Conservation (phyloP, 2,888 invertebrate genomes). For the Dynastes maya region DNA sequence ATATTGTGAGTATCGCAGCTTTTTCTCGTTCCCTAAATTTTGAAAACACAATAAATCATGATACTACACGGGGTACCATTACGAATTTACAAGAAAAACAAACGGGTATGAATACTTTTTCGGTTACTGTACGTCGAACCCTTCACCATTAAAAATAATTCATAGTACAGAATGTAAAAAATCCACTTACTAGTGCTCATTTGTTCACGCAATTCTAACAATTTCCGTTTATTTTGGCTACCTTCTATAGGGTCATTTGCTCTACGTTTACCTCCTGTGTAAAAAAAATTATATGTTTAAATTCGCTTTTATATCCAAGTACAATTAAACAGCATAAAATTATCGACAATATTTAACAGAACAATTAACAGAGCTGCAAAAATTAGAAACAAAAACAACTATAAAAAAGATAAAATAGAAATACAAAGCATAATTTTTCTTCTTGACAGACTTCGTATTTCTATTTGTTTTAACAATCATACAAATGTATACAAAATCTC, state of each 20-base stretch:
- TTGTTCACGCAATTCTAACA: slow-evolving; percentile 71
- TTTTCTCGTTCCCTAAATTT: too few relatives aligned
- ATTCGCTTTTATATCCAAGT: slow-evolving; percentile 50
- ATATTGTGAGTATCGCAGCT: too few relatives aligned
- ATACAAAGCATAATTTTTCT: not conserved
- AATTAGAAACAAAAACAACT: slow-evolving; percentile 50
- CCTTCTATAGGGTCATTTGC: slow-evolving; percentile 72
- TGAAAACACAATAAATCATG: too few relatives aligned
- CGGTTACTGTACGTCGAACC: slow-evolving; percentile 32
- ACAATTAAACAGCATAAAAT: not conserved
- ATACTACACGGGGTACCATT: too few relatives aligned
- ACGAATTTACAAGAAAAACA: too few relatives aligned
- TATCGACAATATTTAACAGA: slow-evolving; percentile 52
- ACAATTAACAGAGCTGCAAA: slow-evolving; percentile 48
- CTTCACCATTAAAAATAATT: slow-evolving; percentile 55
- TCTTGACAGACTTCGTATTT: not conserved
- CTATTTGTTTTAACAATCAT: not conserved
- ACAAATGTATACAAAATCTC: not conserved
- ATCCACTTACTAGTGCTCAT: slow-evolving; percentile 72
- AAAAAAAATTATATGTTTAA: slow-evolving; percentile 55
- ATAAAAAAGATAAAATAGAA: slow-evolving; percentile 24
- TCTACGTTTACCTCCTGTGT: slow-evolving; percentile 75
- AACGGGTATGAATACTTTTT: not conserved
- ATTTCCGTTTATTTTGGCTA: slow-evolving; percentile 71
- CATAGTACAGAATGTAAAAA: slow-evolving; percentile 53